Percentiles rank a stretch among this genome's conserved stretches.
Evolutionary conservation across 64 coral and sea anemone genomes (phyloP).

Genomic region (Platygyra sinensis): DNA sequence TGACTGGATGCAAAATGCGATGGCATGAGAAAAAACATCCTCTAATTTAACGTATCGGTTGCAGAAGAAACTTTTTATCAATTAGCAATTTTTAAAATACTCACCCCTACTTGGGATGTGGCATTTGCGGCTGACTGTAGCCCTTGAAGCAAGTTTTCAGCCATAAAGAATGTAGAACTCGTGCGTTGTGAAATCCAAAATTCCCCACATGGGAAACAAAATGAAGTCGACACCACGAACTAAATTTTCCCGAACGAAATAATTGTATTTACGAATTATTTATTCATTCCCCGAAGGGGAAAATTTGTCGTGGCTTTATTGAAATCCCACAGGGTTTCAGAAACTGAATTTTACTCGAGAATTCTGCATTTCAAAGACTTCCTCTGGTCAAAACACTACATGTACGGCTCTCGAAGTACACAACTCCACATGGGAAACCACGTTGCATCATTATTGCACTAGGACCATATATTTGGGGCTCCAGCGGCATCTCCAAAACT

Average conservation of each 20-base stretch:
- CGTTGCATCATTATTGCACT: constrained; percentile 37
- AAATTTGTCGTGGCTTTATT: not conserved
- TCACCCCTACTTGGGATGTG: constrained; percentile 58
- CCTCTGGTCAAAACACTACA: constrained; percentile 21
- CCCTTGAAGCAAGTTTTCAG: constrained; percentile 62
- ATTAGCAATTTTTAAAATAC: constrained; percentile 1
- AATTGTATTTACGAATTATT: not conserved
- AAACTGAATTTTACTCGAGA: not conserved
- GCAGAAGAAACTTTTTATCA: not conserved
- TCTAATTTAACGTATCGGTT: no score
- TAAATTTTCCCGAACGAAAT: not conserved
- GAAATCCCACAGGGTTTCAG: not conserved
- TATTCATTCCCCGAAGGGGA: not conserved
- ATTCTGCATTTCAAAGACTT: constrained; percentile 13
- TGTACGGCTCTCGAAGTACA: not conserved
- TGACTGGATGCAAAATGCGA: no score
- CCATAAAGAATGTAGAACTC: constrained; percentile 44
- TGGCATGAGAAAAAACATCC: no score
- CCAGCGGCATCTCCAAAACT: not conserved
- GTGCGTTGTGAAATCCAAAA: not conserved
- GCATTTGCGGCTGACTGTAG: constrained; percentile 54
- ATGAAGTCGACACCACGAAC: no score
- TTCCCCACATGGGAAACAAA: constrained; percentile 1
- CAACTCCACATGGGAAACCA: not conserved
- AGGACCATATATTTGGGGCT: not conserved